Percentiles rank a stretch among this genome's conserved stretches.
These are phyloP conservation scores for Pseudotriccus pelzelni DNA, from an alignment of 2,797 vertebrate species.

Conservation along the genomic window DNA sequence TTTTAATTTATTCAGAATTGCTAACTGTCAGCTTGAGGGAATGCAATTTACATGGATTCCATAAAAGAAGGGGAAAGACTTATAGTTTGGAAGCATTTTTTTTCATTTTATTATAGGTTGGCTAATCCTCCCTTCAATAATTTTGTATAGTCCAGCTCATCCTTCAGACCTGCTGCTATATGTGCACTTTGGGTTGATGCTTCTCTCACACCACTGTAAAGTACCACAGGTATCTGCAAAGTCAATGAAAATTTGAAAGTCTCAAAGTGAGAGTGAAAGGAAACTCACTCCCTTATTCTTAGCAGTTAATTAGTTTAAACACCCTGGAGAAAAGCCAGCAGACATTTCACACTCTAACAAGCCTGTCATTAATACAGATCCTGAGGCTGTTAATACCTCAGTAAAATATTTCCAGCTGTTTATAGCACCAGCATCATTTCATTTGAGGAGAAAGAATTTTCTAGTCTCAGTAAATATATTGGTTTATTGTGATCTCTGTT, in stretches of 20 bases:
- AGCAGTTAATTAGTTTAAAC: constrained; percentile 18
- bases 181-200: neutral
- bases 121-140: neutral
- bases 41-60: neutral
- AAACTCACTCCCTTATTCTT: neutral
- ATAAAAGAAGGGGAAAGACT: neutral
- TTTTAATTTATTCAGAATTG: neutral
- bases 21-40: neutral
- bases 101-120: neutral
- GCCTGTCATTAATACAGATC: constrained; percentile 20
- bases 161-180: neutral
- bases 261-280: neutral
- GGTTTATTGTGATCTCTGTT: constrained; percentile 14
- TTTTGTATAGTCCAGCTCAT: neutral
- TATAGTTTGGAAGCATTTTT: neutral
- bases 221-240: neutral
- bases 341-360: constrained; percentile 33
- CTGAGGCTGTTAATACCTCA: neutral
- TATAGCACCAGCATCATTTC: neutral
- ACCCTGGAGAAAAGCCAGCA: constrained; percentile 10
- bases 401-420: constrained; percentile 36
- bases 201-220: neutral
- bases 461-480: constrained; percentile 9
- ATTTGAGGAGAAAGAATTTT: constrained; percentile 21
- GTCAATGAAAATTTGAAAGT: neutral